Evolutionary conservation across 2,888 invertebrate genomes (phyloP).

Genomic region (Rhogogaster chlorosoma): DNA sequence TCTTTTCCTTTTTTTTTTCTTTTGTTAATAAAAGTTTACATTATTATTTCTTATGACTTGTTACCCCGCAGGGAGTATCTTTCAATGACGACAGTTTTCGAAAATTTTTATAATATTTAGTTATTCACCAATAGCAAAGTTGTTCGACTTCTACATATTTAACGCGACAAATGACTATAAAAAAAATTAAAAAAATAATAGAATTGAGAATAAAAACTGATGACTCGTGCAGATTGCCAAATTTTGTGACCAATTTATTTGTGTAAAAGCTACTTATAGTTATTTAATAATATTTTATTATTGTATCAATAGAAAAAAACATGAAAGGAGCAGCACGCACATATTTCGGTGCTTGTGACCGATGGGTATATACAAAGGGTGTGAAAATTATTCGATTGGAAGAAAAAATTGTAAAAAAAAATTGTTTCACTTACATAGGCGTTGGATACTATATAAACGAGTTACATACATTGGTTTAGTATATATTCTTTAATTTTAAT

Average conservation of each 20-base stretch:
- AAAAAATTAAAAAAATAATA: conserved; percentile 7
- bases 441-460: conserved; percentile 68
- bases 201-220: conserved; percentile 37
- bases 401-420: conserved; percentile 42
- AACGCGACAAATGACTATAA: background rate
- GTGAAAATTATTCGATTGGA: conserved; percentile 26
- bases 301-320: conserved; percentile 6
- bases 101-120: background rate
- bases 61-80: background rate
- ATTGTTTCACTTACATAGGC: conserved; percentile 64
- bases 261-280: conserved; percentile 43
- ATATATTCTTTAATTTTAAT: conserved; percentile 64
- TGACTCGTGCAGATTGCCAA: background rate
- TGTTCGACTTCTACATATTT: conserved; percentile 47
- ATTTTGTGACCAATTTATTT: conserved; percentile 32
- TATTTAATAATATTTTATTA: conserved; percentile 38
- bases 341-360: background rate
- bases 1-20: conserved; percentile 10
- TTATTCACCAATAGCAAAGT: conserved; percentile 29
- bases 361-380: conserved; percentile 40
- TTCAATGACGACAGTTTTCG: background rate
- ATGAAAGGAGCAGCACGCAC: conserved; percentile 5
- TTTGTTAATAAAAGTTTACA: conserved; percentile 32
- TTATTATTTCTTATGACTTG: conserved; percentile 24
- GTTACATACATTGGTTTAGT: conserved; percentile 40